Percentiles rank a stretch among this genome's conserved stretches.
Conservation (phyloP, 2,797 vertebrate species). For the Enteromius argenteus region DNA sequence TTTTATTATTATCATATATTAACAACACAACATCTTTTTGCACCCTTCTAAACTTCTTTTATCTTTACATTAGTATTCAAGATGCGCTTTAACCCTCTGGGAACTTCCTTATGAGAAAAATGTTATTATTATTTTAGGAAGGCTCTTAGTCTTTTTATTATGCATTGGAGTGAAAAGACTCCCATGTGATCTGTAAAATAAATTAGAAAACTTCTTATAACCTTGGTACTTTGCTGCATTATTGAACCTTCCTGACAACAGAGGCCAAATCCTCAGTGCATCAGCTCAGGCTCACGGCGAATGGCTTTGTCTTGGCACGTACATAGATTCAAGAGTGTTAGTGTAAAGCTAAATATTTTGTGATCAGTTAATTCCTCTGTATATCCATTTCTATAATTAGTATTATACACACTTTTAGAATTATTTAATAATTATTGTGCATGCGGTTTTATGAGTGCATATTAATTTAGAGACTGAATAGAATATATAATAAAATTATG, state of each 20-base stretch:
- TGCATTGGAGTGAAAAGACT: background rate
- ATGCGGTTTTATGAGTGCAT: background rate
- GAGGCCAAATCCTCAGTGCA: background rate
- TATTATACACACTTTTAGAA: background rate
- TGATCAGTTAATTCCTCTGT: background rate
- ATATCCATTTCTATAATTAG: background rate
- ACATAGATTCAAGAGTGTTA: background rate
- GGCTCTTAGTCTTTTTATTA: background rate
- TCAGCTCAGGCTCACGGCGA: conserved; percentile 1
- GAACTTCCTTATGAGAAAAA: conserved; percentile 2
- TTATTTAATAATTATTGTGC: background rate
- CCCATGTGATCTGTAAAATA: background rate
- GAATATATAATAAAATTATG: background rate
- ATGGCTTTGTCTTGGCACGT: background rate
- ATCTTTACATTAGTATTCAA: background rate
- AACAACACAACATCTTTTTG: background rate
- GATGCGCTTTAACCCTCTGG: background rate
- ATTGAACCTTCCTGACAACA: conserved; percentile 16
- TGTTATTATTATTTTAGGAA: background rate
- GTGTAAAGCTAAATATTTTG: background rate
- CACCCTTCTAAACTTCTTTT: background rate
- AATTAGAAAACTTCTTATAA: conserved; percentile 8
- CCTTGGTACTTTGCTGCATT: conserved; percentile 34
- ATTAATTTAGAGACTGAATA: background rate
- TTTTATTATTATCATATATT: background rate